Evolutionary conservation across 2,888 invertebrate genomes (phyloP).

Genomic region (Acrocera orbiculus): DNA sequence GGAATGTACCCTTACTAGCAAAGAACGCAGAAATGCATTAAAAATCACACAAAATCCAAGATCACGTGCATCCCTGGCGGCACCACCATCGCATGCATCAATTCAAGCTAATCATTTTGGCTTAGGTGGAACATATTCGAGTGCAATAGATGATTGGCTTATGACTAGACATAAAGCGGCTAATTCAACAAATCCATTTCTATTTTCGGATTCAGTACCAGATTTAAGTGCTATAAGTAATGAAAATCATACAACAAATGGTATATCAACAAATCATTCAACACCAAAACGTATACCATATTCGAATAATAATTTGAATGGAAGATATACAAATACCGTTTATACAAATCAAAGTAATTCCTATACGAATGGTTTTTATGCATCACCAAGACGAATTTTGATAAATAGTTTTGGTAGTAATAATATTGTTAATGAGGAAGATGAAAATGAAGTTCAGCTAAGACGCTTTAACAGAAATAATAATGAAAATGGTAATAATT

Average conservation of each 20-base stretch:
- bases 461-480: slow-evolving; percentile 22
- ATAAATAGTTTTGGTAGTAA: slow-evolving; percentile 28
- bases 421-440: slow-evolving; percentile 28
- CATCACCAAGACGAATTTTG: slow-evolving; percentile 26
- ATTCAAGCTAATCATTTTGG: slow-evolving; percentile 28
- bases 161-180: slow-evolving; percentile 32
- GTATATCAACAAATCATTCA: slow-evolving; percentile 29
- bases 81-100: slow-evolving; percentile 28
- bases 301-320: slow-evolving; percentile 17
- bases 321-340: slow-evolving; percentile 26
- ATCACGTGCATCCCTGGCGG: slow-evolving; percentile 29
- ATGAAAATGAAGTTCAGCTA: slow-evolving; percentile 27
- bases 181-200: slow-evolving; percentile 26
- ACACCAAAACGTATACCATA: slow-evolving; percentile 30
- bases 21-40: slow-evolving; percentile 41
- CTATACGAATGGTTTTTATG: slow-evolving; percentile 25
- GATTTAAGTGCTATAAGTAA: slow-evolving; percentile 28
- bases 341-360: slow-evolving; percentile 26
- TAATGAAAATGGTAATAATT: slow-evolving; percentile 27
- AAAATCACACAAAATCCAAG: slow-evolving; percentile 31
- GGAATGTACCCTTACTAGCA: slow-evolving; percentile 45
- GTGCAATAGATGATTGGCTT: slow-evolving; percentile 37
- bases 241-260: slow-evolving; percentile 26
- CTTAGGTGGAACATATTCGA: slow-evolving; percentile 33
- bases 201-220: slow-evolving; percentile 30